A percentile compares a stretch with the other conserved stretches of the same genome.
Conservation (phyloP, 2,888 invertebrate genomes). For the Tipula unca region DNA sequence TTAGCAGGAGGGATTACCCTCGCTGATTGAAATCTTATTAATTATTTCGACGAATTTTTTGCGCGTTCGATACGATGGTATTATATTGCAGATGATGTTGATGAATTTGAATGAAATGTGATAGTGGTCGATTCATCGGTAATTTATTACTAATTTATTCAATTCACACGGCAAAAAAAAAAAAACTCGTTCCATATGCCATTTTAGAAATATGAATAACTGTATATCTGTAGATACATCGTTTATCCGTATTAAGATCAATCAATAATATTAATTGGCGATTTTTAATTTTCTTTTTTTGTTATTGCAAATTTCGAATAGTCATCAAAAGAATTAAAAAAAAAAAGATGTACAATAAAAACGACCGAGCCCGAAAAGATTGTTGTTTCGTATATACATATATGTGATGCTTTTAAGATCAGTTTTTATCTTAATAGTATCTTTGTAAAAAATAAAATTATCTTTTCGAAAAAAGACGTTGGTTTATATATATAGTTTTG, state of each 20-base stretch:
- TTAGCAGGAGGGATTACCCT: neutral
- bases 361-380: neutral
- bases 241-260: neutral
- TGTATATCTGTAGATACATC: neutral
- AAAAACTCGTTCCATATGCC: neutral
- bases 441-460: neutral
- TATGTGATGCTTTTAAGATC: neutral
- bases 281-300: neutral
- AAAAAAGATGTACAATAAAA: too few relatives aligned
- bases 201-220: too few relatives aligned
- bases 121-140: neutral
- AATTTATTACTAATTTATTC: neutral
- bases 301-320: neutral
- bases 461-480: neutral
- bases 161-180: neutral
- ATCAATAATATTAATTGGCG: neutral
- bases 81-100: neutral
- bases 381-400: neutral
- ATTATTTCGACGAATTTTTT: constrained; percentile 3
- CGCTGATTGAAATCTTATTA: neutral
- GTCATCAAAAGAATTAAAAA: neutral
- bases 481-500: neutral
- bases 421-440: neutral
- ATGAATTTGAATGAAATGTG: constrained; percentile 8
- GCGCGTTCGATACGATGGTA: neutral